Evolutionary conservation across 2,113 vertebrate genomes (phyloP).

Genomic region (Hylia prasina): DNA sequence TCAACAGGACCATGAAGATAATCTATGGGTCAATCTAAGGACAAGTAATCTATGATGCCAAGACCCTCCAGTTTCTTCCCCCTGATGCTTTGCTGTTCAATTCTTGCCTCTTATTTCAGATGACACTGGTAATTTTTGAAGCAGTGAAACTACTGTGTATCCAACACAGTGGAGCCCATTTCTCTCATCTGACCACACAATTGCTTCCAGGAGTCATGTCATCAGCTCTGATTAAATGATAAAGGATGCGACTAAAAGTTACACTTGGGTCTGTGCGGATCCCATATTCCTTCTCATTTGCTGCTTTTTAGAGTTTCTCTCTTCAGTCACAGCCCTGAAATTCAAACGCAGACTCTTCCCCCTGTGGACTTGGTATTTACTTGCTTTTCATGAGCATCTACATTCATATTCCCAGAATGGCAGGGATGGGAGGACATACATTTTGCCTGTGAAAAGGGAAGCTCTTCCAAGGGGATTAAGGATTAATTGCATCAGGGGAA

Average conservation of each 20-base stretch:
- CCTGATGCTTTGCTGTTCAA: neutral
- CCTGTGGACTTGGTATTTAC: neutral
- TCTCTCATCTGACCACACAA: neutral
- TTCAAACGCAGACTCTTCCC: neutral
- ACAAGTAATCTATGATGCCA: accelerated
- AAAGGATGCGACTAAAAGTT: neutral
- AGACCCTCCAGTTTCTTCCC: neutral
- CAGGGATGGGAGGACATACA: accelerated
- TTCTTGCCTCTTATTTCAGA: neutral
- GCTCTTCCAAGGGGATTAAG: neutral
- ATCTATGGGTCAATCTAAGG: too few species aligned
- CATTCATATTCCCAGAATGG: neutral
- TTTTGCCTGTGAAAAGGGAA: neutral
- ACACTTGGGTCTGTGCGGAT: neutral
- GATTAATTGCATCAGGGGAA: neutral
- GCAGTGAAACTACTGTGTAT: neutral
- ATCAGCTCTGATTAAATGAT: neutral
- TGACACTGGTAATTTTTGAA: neutral
- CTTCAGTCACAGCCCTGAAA: neutral
- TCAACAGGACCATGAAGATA: neutral
- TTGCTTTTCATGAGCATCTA: conserved; percentile 2
- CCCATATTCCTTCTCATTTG: neutral
- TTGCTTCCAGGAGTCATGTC: neutral
- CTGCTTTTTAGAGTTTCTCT: neutral
- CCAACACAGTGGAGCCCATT: neutral